phyloP scores from a whole-genome alignment of 2,113 vertebrate species.

The Anseranas semipalmata region DNA sequence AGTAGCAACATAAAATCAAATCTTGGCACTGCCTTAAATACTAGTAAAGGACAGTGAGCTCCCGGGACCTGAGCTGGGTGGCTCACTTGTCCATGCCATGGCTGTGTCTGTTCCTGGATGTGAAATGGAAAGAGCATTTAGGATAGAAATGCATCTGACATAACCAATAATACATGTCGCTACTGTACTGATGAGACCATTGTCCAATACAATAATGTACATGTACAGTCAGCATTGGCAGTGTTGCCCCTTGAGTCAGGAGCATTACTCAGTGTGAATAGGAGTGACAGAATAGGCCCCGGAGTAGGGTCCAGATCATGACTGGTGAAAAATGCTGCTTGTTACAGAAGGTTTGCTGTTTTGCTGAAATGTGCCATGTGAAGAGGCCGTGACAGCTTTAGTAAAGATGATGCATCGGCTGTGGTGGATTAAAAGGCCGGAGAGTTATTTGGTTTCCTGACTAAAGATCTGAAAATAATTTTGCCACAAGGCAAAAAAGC shows the following conservation, averaged over 20 bases:
- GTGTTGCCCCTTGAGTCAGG: background rate
- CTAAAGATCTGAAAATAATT: background rate
- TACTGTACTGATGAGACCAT: background rate
- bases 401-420: background rate
- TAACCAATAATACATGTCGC: background rate
- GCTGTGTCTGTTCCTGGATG: background rate
- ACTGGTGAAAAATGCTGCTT: background rate
- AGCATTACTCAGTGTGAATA: background rate
- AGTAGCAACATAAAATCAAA: background rate
- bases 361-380: background rate
- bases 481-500: background rate
- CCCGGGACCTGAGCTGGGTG: background rate
- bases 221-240: background rate
- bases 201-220: background rate
- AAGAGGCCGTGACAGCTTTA: background rate
- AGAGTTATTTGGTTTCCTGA: background rate
- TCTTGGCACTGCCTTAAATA: background rate
- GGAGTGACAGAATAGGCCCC: background rate
- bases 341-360: background rate
- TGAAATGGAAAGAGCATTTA: background rate
- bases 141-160: background rate
- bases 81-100: accelerated
- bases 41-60: background rate
- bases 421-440: background rate
- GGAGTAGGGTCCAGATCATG: background rate